phyloP scores from a whole-genome alignment of 1,140 invertebrate genomes.

The Brachionus calyciflorus region DNA sequence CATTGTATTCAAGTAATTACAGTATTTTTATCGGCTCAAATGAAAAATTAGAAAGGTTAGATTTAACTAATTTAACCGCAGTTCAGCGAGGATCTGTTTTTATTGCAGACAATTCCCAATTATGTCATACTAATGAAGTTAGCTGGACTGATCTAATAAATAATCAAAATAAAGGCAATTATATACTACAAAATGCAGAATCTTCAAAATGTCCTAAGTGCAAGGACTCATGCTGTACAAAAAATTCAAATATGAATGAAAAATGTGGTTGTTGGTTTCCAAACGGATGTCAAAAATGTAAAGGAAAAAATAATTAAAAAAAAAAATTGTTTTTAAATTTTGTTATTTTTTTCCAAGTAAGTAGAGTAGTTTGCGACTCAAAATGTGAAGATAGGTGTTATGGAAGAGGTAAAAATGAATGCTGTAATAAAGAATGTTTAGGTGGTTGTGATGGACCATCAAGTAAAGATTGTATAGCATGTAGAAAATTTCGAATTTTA shows the following conservation, averaged over 20 bases:
- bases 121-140: slow-evolving; percentile 30
- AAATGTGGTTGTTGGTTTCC: slow-evolving; percentile 27
- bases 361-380: background rate
- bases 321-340: background rate
- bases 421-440: slow-evolving; percentile 12
- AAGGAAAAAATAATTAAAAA: background rate
- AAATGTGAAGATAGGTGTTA: background rate
- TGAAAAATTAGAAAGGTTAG: slow-evolving; percentile 11
- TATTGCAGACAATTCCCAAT: background rate
- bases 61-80: slow-evolving; percentile 9
- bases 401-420: background rate
- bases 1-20: slow-evolving; percentile 10
- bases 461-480: slow-evolving; percentile 27
- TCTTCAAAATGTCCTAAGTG: background rate
- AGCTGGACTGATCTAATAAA: slow-evolving; percentile 25
- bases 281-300: slow-evolving; percentile 23
- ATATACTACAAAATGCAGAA: background rate
- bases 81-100: background rate
- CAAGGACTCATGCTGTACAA: background rate
- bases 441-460: slow-evolving; percentile 22
- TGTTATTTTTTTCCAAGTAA: background rate
- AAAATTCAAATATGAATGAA: background rate
- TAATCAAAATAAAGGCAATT: background rate
- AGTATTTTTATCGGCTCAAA: slow-evolving; percentile 24
- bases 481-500: slow-evolving; percentile 24